Conservation (phyloP, 2,888 invertebrate species). For the Xestia xanthographa region DNA sequence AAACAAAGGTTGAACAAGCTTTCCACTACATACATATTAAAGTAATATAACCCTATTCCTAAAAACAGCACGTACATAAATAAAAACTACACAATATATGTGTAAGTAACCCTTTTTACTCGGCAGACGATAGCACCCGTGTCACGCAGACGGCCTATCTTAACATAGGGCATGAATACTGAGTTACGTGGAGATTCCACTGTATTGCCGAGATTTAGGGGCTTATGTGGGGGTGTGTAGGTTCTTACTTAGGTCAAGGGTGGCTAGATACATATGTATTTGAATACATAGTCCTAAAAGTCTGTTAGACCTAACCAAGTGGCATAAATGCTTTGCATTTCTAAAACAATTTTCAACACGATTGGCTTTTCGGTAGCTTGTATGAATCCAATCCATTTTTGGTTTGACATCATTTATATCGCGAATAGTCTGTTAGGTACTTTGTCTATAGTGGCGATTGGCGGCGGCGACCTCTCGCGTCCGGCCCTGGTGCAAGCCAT, state of each 20-base stretch:
- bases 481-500: too few species aligned
- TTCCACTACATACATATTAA: neutral
- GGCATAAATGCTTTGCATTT: neutral
- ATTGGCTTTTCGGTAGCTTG: neutral
- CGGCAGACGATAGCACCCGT: constrained; percentile 29
- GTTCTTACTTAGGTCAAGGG: constrained; percentile 6
- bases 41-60: neutral
- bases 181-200: constrained; percentile 21
- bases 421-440: neutral
- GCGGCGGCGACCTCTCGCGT: too few species aligned
- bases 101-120: constrained; percentile 23
- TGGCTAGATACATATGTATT: neutral
- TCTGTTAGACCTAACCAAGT: neutral
- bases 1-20: neutral
- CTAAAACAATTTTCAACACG: neutral
- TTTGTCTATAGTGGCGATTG: too few species aligned
- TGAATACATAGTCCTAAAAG: neutral
- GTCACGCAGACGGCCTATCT: constrained; percentile 13
- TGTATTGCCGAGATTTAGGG: constrained; percentile 18
- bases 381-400: neutral
- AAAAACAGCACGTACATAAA: constrained; percentile 12
- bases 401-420: neutral
- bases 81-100: constrained; percentile 23
- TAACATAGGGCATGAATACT: constrained; percentile 35
- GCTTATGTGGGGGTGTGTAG: constrained; percentile 4